Evolutionary conservation across 2,888 invertebrate genomes (phyloP).

Genomic region (Eupsilia transversa): DNA sequence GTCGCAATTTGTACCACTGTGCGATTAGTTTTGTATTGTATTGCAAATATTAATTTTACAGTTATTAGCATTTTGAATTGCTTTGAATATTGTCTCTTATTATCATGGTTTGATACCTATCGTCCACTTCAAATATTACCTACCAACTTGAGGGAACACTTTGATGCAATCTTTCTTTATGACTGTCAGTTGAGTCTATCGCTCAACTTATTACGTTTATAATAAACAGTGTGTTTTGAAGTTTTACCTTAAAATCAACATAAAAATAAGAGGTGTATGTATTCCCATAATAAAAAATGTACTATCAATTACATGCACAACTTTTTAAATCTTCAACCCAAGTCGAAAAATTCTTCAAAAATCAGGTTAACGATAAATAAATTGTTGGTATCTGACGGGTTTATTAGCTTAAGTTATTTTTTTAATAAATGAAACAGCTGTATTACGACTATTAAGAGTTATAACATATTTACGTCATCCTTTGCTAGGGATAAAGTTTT

Average conservation of each 20-base stretch:
- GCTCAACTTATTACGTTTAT: neutral
- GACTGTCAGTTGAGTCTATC: neutral
- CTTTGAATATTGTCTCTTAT: slow-evolving; percentile 11
- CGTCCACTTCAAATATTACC: neutral
- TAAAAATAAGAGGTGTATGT: neutral
- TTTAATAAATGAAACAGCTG: neutral
- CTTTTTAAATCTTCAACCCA: neutral
- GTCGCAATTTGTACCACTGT: slow-evolving; percentile 54
- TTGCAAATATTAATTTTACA: slow-evolving; percentile 64
- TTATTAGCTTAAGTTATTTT: too few relatives aligned
- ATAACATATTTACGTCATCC: neutral
- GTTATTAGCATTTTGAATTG: slow-evolving; percentile 49
- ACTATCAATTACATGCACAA: neutral
- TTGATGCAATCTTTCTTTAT: neutral
- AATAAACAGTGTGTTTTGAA: neutral
- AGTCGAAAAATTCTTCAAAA: neutral
- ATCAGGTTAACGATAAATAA: neutral
- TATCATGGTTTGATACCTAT: slow-evolving; percentile 5
- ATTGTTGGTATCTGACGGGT: neutral
- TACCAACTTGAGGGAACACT: neutral
- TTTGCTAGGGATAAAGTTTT: neutral
- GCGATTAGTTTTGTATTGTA: slow-evolving; percentile 67
- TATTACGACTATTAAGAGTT: neutral
- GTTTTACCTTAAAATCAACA: neutral
- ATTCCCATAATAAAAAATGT: neutral